These are phyloP conservation scores for Platycheirus rosarum DNA, from an alignment of 2,888 invertebrate species.

Conservation along the genomic window DNA sequence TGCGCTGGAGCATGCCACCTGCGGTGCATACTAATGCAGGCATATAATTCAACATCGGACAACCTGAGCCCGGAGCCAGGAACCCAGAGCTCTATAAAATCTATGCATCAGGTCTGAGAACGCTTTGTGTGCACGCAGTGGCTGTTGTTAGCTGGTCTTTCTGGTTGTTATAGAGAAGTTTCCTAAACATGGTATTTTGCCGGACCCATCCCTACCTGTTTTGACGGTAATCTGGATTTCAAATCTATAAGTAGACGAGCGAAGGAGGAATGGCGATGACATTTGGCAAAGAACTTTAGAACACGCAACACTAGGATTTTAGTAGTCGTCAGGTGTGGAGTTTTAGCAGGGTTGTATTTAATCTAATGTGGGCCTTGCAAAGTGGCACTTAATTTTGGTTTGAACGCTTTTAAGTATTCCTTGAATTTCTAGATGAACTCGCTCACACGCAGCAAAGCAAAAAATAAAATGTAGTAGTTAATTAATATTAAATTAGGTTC, in stretches of 20 bases:
- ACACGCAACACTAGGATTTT: slow-evolving; percentile 63
- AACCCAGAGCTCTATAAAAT: slow-evolving; percentile 34
- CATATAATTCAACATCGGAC: slow-evolving; percentile 70
- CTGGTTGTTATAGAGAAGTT: slow-evolving; percentile 18
- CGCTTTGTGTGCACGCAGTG: slow-evolving; percentile 59
- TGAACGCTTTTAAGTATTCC: no score
- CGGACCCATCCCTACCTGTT: slow-evolving; percentile 15
- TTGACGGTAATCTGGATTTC: slow-evolving; percentile 40
- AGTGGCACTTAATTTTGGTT: neutral
- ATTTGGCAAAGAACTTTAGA: slow-evolving; percentile 58
- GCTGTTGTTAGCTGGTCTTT: slow-evolving; percentile 14
- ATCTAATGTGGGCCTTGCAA: neutral
- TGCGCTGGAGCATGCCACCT: slow-evolving; percentile 69
- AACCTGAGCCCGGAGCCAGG: slow-evolving; percentile 1
- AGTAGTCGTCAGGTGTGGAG: slow-evolving; percentile 30
- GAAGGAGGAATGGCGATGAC: slow-evolving; percentile 19
- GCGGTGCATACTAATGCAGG: slow-evolving; percentile 72
- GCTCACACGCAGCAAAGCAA: no score
- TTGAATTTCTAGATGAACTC: no score
- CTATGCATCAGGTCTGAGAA: slow-evolving; percentile 63
- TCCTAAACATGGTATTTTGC: slow-evolving; percentile 43
- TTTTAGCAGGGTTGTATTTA: neutral
- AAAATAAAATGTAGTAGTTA: no score
- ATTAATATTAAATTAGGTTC: no score
- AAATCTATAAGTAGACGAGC: neutral